Evolutionary conservation across 2,797 vertebrate species (phyloP), one percentile per base, ranked within the genome.

Genomic region (Sebastes nivosus): DNA sequence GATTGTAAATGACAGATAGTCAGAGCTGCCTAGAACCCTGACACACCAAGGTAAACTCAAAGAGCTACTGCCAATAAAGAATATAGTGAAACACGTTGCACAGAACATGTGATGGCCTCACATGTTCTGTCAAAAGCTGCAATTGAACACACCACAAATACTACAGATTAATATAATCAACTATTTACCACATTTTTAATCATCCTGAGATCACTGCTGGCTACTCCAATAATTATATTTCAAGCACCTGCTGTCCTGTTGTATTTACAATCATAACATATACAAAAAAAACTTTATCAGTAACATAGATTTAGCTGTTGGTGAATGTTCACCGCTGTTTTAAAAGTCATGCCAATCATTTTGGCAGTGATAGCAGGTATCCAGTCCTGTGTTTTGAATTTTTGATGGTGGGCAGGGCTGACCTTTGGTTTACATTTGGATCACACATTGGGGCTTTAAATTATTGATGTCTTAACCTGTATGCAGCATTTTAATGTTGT

Each of bases 401-500:
- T 88, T 90, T 90, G 58, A 90, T 88, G 67, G 65, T 57, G 36
- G 84, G 84, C 77, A 84, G 85, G 65, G 64, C 74, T 89, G 87
- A 91, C 89, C 87, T 92, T 92, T 89, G 68, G 65, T 84, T 89
- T 90, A 80, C 89, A 81, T 84, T 87, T 89, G 58, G 78, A 87
- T 90, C 86, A 81, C 81, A 92, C 74, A 80, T 73, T 75, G 72
- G 2, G 27, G 16, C 61, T 88, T 86, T 91, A 67, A 85, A 90
- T 90, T 80, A 86, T 92, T 88, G 50, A 90, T 80, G 55, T 67
- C 52, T 58, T 70, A 68, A 86, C 83, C 82, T 76, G 79, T 79
- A 64, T 76, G 78, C 4, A 72, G 79, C 9, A 66, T 86, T 83
- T 90, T 77, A 80, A 79, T 87, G 66, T 75, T 63, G 34, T 30